Evolutionary conservation across 2,113 vertebrate species (phyloP), one percentile per base, ranked within the genome.

Genomic region (Notarius lentiginosus): DNA sequence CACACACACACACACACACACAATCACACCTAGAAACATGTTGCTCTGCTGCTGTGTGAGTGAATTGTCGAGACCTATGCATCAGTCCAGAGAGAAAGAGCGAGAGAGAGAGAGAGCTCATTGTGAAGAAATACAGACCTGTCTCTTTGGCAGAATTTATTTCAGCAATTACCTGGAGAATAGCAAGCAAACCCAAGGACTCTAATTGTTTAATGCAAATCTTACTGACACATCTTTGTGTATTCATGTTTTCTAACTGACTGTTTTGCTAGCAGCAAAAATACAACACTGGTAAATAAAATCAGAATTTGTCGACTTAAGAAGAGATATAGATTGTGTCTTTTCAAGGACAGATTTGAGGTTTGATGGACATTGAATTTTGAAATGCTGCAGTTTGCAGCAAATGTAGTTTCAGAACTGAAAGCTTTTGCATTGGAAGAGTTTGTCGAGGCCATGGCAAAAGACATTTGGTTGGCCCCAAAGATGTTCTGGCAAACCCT

Each of bases 141-240:
- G 80, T 84, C 80, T 68, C 49, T 72, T 41, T 6, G 84, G 82
- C 85, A 90, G 66, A 91, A 89, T 87, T 83, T 87, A 91, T 90
- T 90, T 90, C 5, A 79, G 84, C 85, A 91, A 90, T 91, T 90
- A 87, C 88, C 61, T 81, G 66, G 80, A 11, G 75, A 77, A 84
- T 85, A 66, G 81, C 66, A 60, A 70, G 81, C 24, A 24, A 84
- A 72, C 66, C 61, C 20, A 86, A 84, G 51, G 75, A 75, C 75
- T 89, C 86, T 91, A 88, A 88, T 89, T 90, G 87, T 76, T 22
- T 70, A 88, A 90, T 72, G 72, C 83, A 88, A 79, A 88, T 87
- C 55, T 30, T 80, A 66, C 65, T 51, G 81, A 85, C 79, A 84
- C 27, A n/a, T 53, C 34, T 68, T n/a, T 65, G 47, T 51, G 79